Conservation (phyloP, 2,888 invertebrate species). For the Leucophenga montana region DNA sequence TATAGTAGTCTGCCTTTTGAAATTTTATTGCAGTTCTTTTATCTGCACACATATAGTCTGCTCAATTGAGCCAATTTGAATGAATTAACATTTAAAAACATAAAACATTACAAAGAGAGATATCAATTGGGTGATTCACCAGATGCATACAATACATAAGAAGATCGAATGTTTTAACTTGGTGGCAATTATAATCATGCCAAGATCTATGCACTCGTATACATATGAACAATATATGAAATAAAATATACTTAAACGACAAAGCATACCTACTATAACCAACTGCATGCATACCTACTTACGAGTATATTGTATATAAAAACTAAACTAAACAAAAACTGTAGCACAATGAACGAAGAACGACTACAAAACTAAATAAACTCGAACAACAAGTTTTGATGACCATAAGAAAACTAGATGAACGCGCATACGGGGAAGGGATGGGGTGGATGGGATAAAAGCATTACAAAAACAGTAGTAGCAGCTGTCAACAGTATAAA, state of each 20-base stretch:
- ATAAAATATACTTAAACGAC: slow-evolving; percentile 5
- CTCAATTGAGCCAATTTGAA: slow-evolving; percentile 13
- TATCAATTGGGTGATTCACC: neutral
- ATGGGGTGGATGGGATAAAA: neutral
- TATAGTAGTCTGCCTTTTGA: no score
- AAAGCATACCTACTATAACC: neutral
- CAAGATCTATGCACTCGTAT: neutral
- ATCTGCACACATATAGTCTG: neutral
- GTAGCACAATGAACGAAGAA: neutral
- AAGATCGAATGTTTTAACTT: slow-evolving; percentile 13
- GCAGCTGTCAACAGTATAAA: neutral
- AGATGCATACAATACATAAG: neutral
- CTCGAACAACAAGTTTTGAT: slow-evolving; percentile 5
- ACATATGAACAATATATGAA: neutral
- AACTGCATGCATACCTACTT: no score
- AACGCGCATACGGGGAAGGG: neutral
- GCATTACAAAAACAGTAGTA: neutral
- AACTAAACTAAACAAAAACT: slow-evolving; percentile 16
- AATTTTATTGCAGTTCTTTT: neutral
- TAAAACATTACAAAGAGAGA: neutral
- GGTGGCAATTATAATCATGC: slow-evolving; percentile 17
- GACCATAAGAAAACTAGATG: slow-evolving; percentile 25
- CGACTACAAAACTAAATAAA: neutral
- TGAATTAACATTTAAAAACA: slow-evolving; percentile 16
- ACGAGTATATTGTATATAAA: slow-evolving; percentile 9